These are phyloP conservation scores for Dicentrarchus labrax DNA, from an alignment of 2,113 vertebrate genomes.

Conservation along the genomic window DNA sequence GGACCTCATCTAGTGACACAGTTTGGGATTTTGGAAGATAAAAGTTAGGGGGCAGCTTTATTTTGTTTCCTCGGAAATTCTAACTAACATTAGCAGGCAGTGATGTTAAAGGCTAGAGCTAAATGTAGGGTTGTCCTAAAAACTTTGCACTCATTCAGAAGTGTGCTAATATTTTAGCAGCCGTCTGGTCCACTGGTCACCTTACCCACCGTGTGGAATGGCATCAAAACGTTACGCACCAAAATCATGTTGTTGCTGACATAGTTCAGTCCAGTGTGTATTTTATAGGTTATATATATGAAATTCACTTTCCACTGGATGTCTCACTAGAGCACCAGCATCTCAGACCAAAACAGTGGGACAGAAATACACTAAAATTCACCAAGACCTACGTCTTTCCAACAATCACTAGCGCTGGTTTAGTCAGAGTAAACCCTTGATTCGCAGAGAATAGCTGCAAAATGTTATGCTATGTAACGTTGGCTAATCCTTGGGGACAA, in stretches of 20 bases:
- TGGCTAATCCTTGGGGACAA: no score
- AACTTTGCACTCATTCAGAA: neutral
- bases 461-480: no score
- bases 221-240: neutral
- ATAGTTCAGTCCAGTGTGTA: neutral
- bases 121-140: neutral
- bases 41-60: neutral
- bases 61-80: neutral
- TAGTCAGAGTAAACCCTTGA: no score
- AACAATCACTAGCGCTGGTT: no score
- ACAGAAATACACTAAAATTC: no score
- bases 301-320: no score
- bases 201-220: constrained; percentile 15
- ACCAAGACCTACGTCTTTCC: no score
- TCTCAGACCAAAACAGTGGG: no score
- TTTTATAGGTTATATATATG: neutral
- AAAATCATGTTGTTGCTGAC: neutral
- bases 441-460: no score
- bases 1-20: neutral
- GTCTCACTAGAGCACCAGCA: no score
- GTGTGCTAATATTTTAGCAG: constrained; percentile 1
- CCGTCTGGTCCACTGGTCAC: neutral
- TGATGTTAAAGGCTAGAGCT: neutral
- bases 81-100: neutral
- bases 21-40: constrained; percentile 1